Conservation (phyloP, 2,888 invertebrate genomes). For the Kryphioiulus occultus region DNA sequence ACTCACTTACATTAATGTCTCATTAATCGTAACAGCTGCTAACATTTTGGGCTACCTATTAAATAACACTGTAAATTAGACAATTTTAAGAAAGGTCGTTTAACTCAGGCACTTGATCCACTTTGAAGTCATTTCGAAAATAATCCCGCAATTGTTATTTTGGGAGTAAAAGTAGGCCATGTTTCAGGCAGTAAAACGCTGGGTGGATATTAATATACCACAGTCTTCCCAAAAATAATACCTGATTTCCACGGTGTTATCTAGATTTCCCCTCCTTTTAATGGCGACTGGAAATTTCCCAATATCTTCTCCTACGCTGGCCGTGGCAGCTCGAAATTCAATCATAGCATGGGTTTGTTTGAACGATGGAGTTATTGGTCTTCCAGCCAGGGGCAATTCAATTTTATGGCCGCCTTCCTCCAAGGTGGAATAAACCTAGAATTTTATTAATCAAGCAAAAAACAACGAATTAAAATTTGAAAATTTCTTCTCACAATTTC, state of each 20-base stretch:
- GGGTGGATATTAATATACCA: neutral
- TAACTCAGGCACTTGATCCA: neutral
- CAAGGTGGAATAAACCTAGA: slow-evolving; percentile 64
- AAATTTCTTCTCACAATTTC: neutral
- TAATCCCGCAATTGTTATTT: neutral
- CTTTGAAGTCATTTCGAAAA: neutral
- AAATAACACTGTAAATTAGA: neutral
- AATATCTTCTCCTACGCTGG: slow-evolving; percentile 67
- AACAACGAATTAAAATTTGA: neutral
- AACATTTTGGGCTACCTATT: neutral
- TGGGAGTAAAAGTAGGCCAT: neutral
- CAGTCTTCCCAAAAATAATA: slow-evolving; percentile 56
- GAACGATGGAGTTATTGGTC: slow-evolving; percentile 53
- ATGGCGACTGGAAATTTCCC: slow-evolving; percentile 64
- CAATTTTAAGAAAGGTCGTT: neutral
- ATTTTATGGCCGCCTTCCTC: slow-evolving; percentile 61
- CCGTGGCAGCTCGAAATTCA: slow-evolving; percentile 67
- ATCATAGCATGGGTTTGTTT: slow-evolving; percentile 63
- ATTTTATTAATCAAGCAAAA: neutral
- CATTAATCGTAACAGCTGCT: neutral
- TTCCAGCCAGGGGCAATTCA: slow-evolving; percentile 33
- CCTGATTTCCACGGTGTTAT: slow-evolving; percentile 64
- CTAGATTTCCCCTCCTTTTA: slow-evolving; percentile 65
- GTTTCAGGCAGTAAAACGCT: neutral
- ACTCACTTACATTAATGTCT: no score